Evolutionary conservation across 2,113 vertebrate species (phyloP).

Genomic region (Scomber japonicus): DNA sequence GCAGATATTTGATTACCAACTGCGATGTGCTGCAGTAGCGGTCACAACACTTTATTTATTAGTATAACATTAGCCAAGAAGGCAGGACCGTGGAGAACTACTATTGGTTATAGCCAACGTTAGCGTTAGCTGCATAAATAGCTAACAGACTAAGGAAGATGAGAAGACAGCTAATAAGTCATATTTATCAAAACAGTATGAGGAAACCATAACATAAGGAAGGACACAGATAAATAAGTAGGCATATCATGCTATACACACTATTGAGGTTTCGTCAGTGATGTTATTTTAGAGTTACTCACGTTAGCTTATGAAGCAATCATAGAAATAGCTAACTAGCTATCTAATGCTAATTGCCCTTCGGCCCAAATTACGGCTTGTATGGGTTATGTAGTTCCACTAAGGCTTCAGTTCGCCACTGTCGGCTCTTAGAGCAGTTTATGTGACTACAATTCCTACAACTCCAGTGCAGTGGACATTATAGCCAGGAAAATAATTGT

Average conservation of each 20-base stretch:
- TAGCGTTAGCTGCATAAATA: constrained; percentile 45
- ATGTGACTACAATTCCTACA: constrained; percentile 66
- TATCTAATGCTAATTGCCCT: constrained; percentile 60
- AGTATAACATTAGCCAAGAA: not conserved
- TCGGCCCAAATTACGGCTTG: constrained; percentile 40
- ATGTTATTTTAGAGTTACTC: constrained; percentile 12
- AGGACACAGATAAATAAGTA: not conserved
- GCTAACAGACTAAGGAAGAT: constrained; percentile 16
- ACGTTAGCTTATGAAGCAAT: constrained; percentile 57
- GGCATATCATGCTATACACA: not conserved
- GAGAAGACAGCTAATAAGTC: not conserved
- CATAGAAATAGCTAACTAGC: constrained; percentile 49
- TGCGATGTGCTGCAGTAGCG: not conserved
- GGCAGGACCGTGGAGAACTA: not conserved
- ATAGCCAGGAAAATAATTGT: constrained; percentile 26
- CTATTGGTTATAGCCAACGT: constrained; percentile 21
- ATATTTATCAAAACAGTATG: not conserved
- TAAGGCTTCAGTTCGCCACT: not conserved
- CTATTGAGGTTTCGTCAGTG: not conserved
- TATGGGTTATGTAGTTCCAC: constrained; percentile 76
- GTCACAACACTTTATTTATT: not conserved
- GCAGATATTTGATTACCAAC: not conserved
- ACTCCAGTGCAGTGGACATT: fast-evolving
- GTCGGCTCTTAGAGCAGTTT: not conserved
- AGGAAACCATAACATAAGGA: not conserved